Evolutionary conservation across 2,888 invertebrate genomes (phyloP), one percentile per base, ranked within the genome.

Genomic region (Leptinotarsa juncta): DNA sequence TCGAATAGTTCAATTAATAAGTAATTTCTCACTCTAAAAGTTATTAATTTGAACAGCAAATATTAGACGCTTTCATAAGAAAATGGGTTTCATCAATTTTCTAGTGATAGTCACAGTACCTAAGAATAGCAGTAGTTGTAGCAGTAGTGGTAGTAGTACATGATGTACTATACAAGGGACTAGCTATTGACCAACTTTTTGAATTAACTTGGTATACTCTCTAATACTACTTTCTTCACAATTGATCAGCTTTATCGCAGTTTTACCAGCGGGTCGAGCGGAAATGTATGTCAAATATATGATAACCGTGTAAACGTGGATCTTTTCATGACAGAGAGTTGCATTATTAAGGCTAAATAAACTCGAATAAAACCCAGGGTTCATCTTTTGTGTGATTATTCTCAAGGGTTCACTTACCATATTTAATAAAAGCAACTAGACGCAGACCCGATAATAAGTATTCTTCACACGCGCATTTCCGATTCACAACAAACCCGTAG

Each of bases 201-300:
- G 23, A 57, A 20, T 12, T 14, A 15, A 23, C 57, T 23, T 57
- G 14, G 57, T 57, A 57, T 42, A 10, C 0, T 42, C 10, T 7
- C 42, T 10, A 23, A 23, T 20, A 23, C 15, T 26, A 14, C 10
- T 57, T 20, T 23, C 20, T 4, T 57, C 12, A 15, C 23, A 57
- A 57, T 57, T 14, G 20, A 20, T 57, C 57, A 57, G 16, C 18
- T 57, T 23, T 20, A 55, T 55, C 10, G 20, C 4, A 20, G 57
- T 2, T 23, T 57, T 26, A 20, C 20, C 12, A 57, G 57, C 14
- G 3, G 57, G 57, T 23, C 15, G 42, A 42, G 42, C 42, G 42
- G 42, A 42, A 12, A 57, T 57, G 57, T 57, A 23, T 57, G 57
- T 57, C 57, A 57, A 57, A 57, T 57, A 23, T 57, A 23, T 57